Base-by-base conservation (phyloP, 2,888 invertebrate genomes). In the Tiliacea citrago region DNA sequence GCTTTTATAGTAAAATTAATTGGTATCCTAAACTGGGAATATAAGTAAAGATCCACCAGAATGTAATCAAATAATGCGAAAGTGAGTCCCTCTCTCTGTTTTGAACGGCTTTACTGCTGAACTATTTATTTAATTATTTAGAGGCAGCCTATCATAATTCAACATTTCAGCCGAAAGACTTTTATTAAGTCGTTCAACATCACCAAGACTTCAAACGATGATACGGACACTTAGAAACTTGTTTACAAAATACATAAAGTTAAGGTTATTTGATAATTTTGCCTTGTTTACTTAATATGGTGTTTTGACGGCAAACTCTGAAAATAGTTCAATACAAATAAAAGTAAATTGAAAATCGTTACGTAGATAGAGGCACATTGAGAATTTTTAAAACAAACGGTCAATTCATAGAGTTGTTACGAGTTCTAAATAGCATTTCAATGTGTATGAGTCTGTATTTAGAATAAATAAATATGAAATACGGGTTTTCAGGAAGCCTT, bases 1-100 rank as follows among this genome's bases (percentile, higher is more conserved):
- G 39, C n/a, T 70, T 73, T 76, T 72, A 62, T 60, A 66, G 57
- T 77, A 18, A 60, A 79, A 79, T 68, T 68, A 74, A 79, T 79
- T 79, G 57, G 24, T 42, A 65, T 53, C 79, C 79, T 73, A 53
- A 79, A 73, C 58, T 68, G 65, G 53, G 24, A 79, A 68, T 21
- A 13, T 24, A 68, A 58, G 55, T 58, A 58, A 77, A 57, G 13
- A 61, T 18, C 10, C 10, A 18, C 6, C 1, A 6, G 0, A 61
- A n/a, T 35, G 13, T 49, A 8, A 13, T 6, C 21, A 2, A 55
- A 45, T 24, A 8, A 24, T 42, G 12, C 10, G 21, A 70, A 42
- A 60, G 16, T 5, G n/a, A 12, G 12, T 51, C 0, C 47, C 10
- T 58, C 10, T 21, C 57, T 77, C 29, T 60, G 77, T 55, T 42